phyloP scores from a whole-genome alignment of 1,140 invertebrate species.

The Riptortus pedestris region DNA sequence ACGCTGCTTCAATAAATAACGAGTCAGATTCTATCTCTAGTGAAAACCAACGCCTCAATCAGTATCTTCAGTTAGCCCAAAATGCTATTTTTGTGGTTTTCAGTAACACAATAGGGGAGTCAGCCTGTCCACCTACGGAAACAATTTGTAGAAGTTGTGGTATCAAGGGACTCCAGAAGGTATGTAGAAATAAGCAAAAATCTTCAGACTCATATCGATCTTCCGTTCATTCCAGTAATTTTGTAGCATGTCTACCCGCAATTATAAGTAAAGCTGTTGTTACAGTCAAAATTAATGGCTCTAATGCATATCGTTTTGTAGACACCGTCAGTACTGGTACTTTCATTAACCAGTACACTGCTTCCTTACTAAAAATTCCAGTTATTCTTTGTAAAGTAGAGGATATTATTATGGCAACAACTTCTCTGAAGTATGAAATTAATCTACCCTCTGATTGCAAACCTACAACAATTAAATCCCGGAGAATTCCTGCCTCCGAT shows the following conservation, averaged over 20 bases:
- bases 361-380: background rate
- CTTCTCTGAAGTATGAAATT: background rate
- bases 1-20: background rate
- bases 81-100: background rate
- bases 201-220: background rate
- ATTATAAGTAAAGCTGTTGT: background rate
- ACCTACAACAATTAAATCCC: background rate
- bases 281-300: background rate
- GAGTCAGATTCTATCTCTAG: background rate
- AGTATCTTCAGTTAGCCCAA: background rate
- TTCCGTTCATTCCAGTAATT: background rate
- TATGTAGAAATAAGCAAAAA: background rate
- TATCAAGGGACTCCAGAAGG: background rate
- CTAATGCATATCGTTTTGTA: background rate
- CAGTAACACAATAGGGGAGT: too few relatives aligned
- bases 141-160: too few relatives aligned
- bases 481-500: background rate
- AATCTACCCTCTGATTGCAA: background rate
- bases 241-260: background rate
- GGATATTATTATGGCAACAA: background rate
- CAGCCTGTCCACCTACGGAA: too few relatives aligned
- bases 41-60: background rate
- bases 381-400: background rate
- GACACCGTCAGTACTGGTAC: background rate
- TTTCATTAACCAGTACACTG: background rate